Base-by-base conservation (phyloP, 2,113 vertebrate species). In the Thamnophis sirtalis region DNA sequence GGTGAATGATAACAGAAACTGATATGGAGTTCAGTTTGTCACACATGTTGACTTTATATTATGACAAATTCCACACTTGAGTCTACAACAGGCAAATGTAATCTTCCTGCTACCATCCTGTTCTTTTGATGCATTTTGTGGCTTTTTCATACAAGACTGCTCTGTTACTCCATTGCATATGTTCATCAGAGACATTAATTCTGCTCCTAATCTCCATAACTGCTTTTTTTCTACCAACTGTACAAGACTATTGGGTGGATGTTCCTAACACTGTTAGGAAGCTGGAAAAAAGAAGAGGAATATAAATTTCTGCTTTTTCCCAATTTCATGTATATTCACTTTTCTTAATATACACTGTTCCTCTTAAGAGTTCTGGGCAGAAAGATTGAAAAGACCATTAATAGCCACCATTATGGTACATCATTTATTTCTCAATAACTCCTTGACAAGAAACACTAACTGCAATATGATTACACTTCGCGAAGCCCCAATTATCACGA, bases 161-260 rank as follows among this genome's bases (percentile, higher is more conserved):
- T 92, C 6, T 92, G 93, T 88, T 73, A 55, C 9, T 89, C 28
- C 91, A 5, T 1, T 1, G 33, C 92, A 91, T 3, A 38, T 19
- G 50, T 92, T 91, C 90, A 93, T 54, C 84, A 19, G 5, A 80
- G 84, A 80, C 43, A 24, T 6, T 9, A 89, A 93, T 93, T 93
- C 91, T 88, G 86, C 55, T 53, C 24, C 3, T 50, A 68, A 53
- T 9, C 3, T 80, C 94, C 92, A 91, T 94, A 94, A 96, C 92
- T 86, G 94, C 94, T 97, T 95, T 94, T 95, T 94, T 94, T 93
- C 88, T 56, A 92, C 33, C 92, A 94, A 95, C 94, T 95, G 95
- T 92, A 48, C 91, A 80, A 89, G 50, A 94, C 92, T 53, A 58
- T 73, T 87, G 93, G 94, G 95, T 93, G 95, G 93, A 50, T 91